Base-by-base conservation (phyloP, 2,888 invertebrate species). In the Protophormia terraenovae region DNA sequence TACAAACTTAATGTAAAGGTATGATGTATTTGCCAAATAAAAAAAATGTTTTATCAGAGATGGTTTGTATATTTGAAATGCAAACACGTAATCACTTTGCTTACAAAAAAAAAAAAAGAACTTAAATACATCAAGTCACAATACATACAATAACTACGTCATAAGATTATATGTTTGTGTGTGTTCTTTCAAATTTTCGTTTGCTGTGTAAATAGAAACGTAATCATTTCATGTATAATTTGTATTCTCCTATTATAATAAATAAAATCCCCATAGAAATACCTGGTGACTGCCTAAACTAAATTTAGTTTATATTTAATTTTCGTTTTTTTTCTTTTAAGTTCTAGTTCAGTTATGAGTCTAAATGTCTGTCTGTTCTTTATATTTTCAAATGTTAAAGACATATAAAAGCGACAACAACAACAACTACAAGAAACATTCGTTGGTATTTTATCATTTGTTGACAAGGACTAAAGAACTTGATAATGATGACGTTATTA, bases 401-500 rank as follows among this genome's bases (percentile, higher is more conserved):
- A 53, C 10, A 12, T 5, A 41, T 14, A 10, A 47, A 5, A 19
- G 19, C 53, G 27, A 53, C 27, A 53, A 4, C 53, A 53, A 53
- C 3, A 38, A 38, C 12, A 38, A 38, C 12, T 14, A 53, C 19
- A 22, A 24, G 27, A 27, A 27, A 16, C 10, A 32, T 32, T 10
- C 19, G 19, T 60, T 32, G 60, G 32, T 35, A 60, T 60, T 35
- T 60, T 60, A 60, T 60, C 35, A 32, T 60, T 60, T 60, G 32
- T 16, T 16, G 19, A 35, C 32, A 60, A 60, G 32, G 19, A 14
- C 38, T 29, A 45, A 67, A 67, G 19, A 45, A 67, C 47, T 47
- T 67, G 66, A 47, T 47, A 14, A 47, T 32, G 27, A 47, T 67
- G 66, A 45, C 29, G 66, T 67, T 67, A 32, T 67, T 62, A 24